These are phyloP conservation scores for Lerista edwardsae DNA, from an alignment of 2,797 vertebrate genomes.

Conservation along the genomic window DNA sequence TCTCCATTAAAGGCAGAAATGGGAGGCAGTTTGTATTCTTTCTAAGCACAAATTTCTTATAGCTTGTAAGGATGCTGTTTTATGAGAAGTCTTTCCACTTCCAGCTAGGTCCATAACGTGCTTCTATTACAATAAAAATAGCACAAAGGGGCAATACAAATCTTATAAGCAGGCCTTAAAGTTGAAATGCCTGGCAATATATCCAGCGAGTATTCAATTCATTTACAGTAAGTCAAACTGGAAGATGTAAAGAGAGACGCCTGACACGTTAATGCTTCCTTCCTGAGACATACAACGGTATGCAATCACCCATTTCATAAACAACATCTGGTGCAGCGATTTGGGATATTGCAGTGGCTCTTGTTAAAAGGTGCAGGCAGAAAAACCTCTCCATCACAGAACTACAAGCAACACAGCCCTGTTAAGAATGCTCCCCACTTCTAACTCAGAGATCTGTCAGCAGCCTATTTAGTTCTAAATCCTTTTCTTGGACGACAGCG, in stretches of 20 bases:
- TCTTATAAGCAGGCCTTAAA: slow-evolving; percentile 31
- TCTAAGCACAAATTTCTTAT: slow-evolving; percentile 15
- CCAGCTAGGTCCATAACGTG: slow-evolving; percentile 6
- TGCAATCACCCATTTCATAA: slow-evolving; percentile 33
- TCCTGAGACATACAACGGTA: slow-evolving; percentile 28
- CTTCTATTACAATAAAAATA: slow-evolving; percentile 40
- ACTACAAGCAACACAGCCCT: not conserved
- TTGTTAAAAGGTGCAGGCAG: not conserved
- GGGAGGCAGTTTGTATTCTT: not conserved
- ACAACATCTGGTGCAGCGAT: slow-evolving; percentile 30
- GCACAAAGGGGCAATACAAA: slow-evolving; percentile 44
- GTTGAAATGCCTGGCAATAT: slow-evolving; percentile 28
- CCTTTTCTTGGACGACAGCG: slow-evolving; percentile 14
- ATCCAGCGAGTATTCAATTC: slow-evolving; percentile 37
- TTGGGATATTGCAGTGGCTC: slow-evolving; percentile 1
- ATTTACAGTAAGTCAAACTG: slow-evolving; percentile 32
- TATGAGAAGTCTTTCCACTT: slow-evolving; percentile 21
- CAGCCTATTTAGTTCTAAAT: slow-evolving; percentile 17
- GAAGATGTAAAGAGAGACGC: slow-evolving; percentile 22
- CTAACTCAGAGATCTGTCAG: slow-evolving; percentile 9
- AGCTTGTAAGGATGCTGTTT: slow-evolving; percentile 14
- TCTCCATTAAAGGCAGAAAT: not conserved
- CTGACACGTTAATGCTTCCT: slow-evolving; percentile 36
- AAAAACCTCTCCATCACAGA: not conserved
- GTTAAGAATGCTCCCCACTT: not conserved